phyloP scores from a whole-genome alignment of 2,797 vertebrate species.

The Danio kyathit region DNA sequence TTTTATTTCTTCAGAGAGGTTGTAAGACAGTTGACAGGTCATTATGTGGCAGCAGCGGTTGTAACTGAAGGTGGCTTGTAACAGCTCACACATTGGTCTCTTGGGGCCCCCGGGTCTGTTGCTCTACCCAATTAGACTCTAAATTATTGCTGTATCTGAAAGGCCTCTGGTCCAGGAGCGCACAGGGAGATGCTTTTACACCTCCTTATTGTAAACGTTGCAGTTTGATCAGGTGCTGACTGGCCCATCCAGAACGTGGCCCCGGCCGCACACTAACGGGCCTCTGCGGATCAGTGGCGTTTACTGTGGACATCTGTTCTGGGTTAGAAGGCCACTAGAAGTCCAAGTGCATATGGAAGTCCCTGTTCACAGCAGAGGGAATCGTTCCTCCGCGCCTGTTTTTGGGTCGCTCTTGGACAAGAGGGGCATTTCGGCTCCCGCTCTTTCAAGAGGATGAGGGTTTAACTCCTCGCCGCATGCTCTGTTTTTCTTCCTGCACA shows the following conservation, averaged over 20 bases:
- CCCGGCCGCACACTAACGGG: conserved; percentile 75
- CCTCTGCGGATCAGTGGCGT: conserved; percentile 85
- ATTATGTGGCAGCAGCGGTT: conserved; percentile 73
- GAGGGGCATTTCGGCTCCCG: conserved; percentile 53
- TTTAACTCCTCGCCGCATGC: conserved; percentile 82
- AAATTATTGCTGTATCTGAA: conserved; percentile 85
- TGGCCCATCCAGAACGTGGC: conserved; percentile 70
- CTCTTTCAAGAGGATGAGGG: conserved; percentile 67
- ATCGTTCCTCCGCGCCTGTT: conserved; percentile 76
- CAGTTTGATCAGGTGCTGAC: conserved; percentile 94
- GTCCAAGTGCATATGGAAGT: conserved; percentile 88
- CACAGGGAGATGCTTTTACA: conserved; percentile 76
- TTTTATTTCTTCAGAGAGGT: conserved; percentile 77
- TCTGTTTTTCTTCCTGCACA: conserved; percentile 85
- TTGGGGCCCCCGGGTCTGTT: conserved; percentile 82
- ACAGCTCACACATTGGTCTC: conserved; percentile 81
- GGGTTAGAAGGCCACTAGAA: conserved; percentile 85
- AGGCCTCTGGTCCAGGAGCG: conserved; percentile 74
- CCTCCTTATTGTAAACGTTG: conserved; percentile 75
- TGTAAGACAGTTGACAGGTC: conserved; percentile 77
- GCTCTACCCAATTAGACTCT: conserved; percentile 86
- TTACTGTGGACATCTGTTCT: conserved; percentile 94
- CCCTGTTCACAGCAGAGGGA: conserved; percentile 86
- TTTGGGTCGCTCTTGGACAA: conserved; percentile 75
- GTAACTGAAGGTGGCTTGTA: conserved; percentile 88